Percentiles rank a stretch among this genome's conserved stretches.
Conservation (phyloP, 2,797 vertebrate species). For the Arnoldichthys spilopterus region DNA sequence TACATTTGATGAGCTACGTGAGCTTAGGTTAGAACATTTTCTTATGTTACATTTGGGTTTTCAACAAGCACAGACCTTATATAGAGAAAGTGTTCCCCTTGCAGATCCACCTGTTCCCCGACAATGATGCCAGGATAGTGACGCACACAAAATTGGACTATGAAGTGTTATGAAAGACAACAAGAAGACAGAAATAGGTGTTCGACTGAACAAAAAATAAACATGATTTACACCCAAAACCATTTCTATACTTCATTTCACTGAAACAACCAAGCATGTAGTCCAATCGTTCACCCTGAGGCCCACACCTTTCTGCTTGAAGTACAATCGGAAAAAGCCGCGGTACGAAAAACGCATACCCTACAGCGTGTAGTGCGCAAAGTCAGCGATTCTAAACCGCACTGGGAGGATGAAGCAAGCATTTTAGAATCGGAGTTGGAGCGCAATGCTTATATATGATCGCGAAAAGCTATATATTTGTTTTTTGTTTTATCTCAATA, state of each 20-base stretch:
- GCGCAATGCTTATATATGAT: constrained; percentile 61
- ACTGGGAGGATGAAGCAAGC: neutral
- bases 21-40: neutral
- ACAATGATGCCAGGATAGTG: constrained; percentile 18
- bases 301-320: constrained; percentile 66
- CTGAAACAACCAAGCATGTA: constrained; percentile 46
- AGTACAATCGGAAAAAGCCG: constrained; percentile 68
- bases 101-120: neutral
- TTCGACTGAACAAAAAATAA: constrained; percentile 47
- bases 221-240: constrained; percentile 59
- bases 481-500: constrained; percentile 72
- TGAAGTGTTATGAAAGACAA: constrained; percentile 20
- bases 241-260: constrained; percentile 53
- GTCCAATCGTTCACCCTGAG: constrained; percentile 32
- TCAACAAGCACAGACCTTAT: constrained; percentile 4
- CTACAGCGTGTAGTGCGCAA: constrained; percentile 61
- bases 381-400: constrained; percentile 58
- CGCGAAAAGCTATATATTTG: constrained; percentile 50
- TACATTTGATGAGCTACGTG: constrained; percentile 48
- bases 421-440: constrained; percentile 36
- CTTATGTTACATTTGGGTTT: neutral
- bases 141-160: constrained; percentile 17
- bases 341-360: constrained; percentile 68
- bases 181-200: constrained; percentile 47
- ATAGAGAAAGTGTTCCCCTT: neutral